A percentile compares a stretch with the other conserved stretches of the same genome.
Evolutionary conservation across 2,797 vertebrate species (phyloP).

Genomic region (Nyctibius grandis): DNA sequence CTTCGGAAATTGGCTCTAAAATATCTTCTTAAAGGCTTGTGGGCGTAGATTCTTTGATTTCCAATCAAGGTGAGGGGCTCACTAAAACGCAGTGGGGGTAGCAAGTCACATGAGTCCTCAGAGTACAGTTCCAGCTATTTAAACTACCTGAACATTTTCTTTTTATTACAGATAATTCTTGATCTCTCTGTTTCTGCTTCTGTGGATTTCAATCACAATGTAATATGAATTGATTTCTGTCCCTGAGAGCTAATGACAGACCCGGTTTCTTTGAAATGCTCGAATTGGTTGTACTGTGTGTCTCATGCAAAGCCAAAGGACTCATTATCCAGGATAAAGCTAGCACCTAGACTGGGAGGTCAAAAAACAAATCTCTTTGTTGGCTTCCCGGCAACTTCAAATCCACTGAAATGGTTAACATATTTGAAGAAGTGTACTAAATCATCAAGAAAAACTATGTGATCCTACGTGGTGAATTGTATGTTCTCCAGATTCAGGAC

Average conservation of each 20-base stretch:
- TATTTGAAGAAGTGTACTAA: neutral
- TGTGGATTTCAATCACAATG: neutral
- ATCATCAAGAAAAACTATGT: neutral
- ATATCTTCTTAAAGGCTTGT: neutral
- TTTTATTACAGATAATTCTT: slow-evolving; percentile 8
- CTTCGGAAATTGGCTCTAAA: neutral
- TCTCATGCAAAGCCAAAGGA: neutral
- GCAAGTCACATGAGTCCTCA: neutral
- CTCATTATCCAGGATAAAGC: neutral
- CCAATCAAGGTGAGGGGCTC: neutral
- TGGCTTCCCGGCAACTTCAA: neutral
- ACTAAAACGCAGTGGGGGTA: neutral
- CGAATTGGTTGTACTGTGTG: neutral
- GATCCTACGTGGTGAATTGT: neutral
- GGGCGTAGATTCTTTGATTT: neutral
- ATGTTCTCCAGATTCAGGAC: neutral
- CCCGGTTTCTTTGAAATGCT: slow-evolving; percentile 28
- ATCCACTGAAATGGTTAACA: neutral
- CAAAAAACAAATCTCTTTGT: neutral
- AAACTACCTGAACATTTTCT: neutral
- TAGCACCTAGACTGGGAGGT: neutral
- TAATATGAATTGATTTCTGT: slow-evolving; percentile 37
- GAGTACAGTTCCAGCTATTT: slow-evolving; percentile 24
- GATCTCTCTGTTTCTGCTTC: slow-evolving; percentile 21
- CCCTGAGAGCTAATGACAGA: slow-evolving; percentile 37